These are phyloP conservation scores for Cryptus viduatorius DNA, from an alignment of 2,888 invertebrate species.

Conservation along the genomic window DNA sequence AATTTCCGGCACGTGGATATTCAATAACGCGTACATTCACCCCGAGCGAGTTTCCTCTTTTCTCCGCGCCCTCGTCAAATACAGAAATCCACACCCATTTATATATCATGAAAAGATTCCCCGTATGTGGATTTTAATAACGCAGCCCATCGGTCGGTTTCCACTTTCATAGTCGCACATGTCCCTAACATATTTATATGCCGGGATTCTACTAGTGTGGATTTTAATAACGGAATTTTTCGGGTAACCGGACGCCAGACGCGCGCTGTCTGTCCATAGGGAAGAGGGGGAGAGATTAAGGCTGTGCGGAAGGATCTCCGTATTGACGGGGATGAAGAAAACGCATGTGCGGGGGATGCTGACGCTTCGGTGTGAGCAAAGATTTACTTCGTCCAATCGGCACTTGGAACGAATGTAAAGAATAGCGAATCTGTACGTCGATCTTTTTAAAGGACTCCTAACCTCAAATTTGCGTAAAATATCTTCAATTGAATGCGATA, in stretches of 20 bases:
- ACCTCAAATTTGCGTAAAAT: not conserved
- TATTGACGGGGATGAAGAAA: not conserved
- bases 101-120: constrained; percentile 16
- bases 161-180: constrained; percentile 35
- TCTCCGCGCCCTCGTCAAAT: constrained; percentile 17
- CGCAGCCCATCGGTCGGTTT: constrained; percentile 26
- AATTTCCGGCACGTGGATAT: constrained; percentile 47
- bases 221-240: constrained; percentile 64
- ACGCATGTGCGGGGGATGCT: constrained; percentile 68
- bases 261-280: constrained; percentile 22
- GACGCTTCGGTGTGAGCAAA: constrained; percentile 63
- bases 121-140: constrained; percentile 41
- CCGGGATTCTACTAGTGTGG: constrained; percentile 38
- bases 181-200: constrained; percentile 39
- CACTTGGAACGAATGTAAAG: not conserved
- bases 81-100: constrained; percentile 55
- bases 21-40: constrained; percentile 35
- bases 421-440: not conserved
- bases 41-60: constrained; percentile 34
- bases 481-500: not conserved
- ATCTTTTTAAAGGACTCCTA: not conserved
- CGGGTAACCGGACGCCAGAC: constrained; percentile 56
- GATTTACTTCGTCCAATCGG: not conserved
- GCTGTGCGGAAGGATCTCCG: constrained; percentile 18
- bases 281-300: not conserved